phyloP scores from a whole-genome alignment of 1,140 invertebrate species.

The Oryctes rhinoceros region DNA sequence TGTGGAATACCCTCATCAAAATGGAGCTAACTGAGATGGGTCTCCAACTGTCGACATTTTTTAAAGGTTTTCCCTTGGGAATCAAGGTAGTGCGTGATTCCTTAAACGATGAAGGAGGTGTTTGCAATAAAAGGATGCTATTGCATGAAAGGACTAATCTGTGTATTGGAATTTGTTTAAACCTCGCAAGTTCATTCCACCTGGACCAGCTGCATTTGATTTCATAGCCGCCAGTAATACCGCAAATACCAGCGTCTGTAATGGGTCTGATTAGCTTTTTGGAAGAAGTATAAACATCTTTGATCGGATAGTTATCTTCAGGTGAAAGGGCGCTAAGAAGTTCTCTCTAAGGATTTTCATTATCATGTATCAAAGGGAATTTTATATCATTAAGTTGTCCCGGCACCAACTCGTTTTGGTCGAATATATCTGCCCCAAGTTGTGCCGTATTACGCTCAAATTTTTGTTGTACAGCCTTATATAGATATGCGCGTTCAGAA shows the following conservation, averaged over 20 bases:
- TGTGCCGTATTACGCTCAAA: background rate
- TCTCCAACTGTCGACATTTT: conserved; percentile 28
- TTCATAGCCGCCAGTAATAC: background rate
- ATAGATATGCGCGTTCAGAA: background rate
- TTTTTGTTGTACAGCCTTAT: background rate
- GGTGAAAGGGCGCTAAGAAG: background rate
- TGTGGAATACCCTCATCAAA: background rate
- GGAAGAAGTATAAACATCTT: background rate
- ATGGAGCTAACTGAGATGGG: conserved; percentile 30
- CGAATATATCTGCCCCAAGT: background rate
- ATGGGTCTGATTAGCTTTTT: background rate
- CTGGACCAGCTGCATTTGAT: too few relatives aligned
- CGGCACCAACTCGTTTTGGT: background rate
- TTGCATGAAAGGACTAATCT: background rate
- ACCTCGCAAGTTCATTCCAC: background rate
- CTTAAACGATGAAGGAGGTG: background rate
- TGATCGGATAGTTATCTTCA: background rate
- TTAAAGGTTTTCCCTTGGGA: background rate
- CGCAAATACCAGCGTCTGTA: background rate
- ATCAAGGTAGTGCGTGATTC: background rate
- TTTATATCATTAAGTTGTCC: background rate
- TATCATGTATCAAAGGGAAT: background rate
- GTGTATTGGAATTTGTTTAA: background rate
- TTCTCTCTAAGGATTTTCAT: background rate
- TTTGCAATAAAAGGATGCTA: background rate